Evolutionary conservation across 2,797 vertebrate genomes (phyloP), one percentile per base, ranked within the genome.

Genomic region (Chelonia mydas): DNA sequence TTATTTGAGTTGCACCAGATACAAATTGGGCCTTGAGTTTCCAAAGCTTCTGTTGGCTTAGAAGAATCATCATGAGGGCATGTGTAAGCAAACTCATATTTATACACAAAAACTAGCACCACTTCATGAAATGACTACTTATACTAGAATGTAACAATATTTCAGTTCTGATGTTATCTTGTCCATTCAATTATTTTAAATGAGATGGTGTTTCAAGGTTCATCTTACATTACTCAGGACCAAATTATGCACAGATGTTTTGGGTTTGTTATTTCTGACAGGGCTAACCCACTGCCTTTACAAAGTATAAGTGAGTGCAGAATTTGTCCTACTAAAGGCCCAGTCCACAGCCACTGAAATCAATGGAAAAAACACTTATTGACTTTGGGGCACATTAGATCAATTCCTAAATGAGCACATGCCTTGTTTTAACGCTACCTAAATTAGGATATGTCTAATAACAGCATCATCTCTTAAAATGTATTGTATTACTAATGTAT

Each of bases 291-390:
- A 41, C 33, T 17, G 7, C 0, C 37, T 88, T 51, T 80, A 45
- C 33, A 83, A 79, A 11, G 33, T 72, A 5, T 51, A 89, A 55
- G 19, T 28, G 53, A 85, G 79, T 61, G 2, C 1, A 84, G 27
- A 76, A 54, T 54, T 83, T 83, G 11, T 95, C 87, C 74, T 65
- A 53, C 57, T 72, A 4, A 84, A 54, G 88, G 87, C 8, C 10
- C 33, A 77, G 47, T 2, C 0, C 2, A 3, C 76, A 23, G 5
- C 81, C 88, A 16, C 50, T 94, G 61, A n/a, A 92, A 90, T 50
- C 10, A 92, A 49, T 61, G 49, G 85, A 7, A n/a, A 83, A 86
- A 90, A 53, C 19, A 7, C 27, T 10, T 47, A 59, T 15, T 65
- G 16, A 5, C 5, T 81, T 89, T 23, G 47, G 68, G 53, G n/a